Base-by-base conservation (phyloP, 2,113 vertebrate genomes). In the Eolophus roseicapilla region DNA sequence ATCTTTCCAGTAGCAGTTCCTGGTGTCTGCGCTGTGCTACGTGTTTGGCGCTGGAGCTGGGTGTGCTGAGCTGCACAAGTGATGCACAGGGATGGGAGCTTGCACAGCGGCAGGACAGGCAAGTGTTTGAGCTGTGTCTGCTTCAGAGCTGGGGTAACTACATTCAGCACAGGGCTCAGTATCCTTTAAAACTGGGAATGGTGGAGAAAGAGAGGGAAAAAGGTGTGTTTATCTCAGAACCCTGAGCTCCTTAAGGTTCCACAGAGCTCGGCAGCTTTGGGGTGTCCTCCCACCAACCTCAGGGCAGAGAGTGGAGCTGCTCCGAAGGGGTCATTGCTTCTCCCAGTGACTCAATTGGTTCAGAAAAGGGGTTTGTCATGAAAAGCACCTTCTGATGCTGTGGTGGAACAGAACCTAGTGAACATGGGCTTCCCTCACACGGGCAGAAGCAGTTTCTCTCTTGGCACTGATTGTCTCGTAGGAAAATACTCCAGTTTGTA, bases 321-420 rank as follows among this genome's bases (percentile, higher is more conserved):
- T 53, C 17, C 0, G 5, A 60, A 1, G 4, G 64, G 6, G 10
- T 10, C 28, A 23, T 18, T 1, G 2, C 37, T 62, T n/a, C 47
- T 84, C 50, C 50, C 46, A 2, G 10, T 3, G 20, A 24, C 24
- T 44, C 7, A 0, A 0, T 4, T 9, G 0, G 39, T 8, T 55
- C 62, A 23, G 59, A 27, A 2, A 57, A 70, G 44, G 43, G 20
- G 11, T 52, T 59, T n/a, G 52, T 37, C 33, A 7, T 16, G 27
- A 46, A 17, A 83, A 81, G 47, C 4, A 7, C 53, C 13, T 24
- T 29, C 52, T 44, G 52, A 13, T 1, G 17, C 5, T 5, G 15
- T 50, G 79, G 67, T 49, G 43, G 24, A 44, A 39, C 39, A 4
- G 14, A 69, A 17, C 27, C 15, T 20, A 1, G 3, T 9, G 17